Conservation (phyloP, 2,888 invertebrate species). For the Drepanosiphum platanoidis region DNA sequence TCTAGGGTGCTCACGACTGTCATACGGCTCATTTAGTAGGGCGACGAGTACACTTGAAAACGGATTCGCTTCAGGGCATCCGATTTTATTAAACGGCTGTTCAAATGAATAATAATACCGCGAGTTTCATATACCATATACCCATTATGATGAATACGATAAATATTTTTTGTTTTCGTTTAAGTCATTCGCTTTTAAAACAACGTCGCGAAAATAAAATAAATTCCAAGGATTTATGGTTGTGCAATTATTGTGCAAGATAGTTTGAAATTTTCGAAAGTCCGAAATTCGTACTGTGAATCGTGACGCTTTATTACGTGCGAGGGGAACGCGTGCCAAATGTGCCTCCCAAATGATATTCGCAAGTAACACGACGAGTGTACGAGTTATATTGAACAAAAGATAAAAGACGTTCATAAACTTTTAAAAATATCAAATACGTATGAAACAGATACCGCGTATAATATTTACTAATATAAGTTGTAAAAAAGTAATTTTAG, state of each 20-base stretch:
- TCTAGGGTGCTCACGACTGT: slow-evolving; percentile 46
- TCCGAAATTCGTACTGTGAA: too few relatives aligned
- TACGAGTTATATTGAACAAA: too few relatives aligned
- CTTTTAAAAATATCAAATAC: too few relatives aligned
- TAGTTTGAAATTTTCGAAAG: too few relatives aligned
- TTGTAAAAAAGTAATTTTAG: too few relatives aligned
- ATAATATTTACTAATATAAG: too few relatives aligned
- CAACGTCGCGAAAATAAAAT: background rate
- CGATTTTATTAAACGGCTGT: slow-evolving; percentile 35
- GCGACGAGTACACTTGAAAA: slow-evolving; percentile 50
- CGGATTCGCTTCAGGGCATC: slow-evolving; percentile 49
- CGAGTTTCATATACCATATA: background rate
- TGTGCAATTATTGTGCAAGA: background rate
- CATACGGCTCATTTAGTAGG: slow-evolving; percentile 59
- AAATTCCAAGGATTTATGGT: background rate
- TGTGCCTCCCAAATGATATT: too few relatives aligned
- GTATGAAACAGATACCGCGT: too few relatives aligned
- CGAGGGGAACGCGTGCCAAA: too few relatives aligned
- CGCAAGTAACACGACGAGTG: too few relatives aligned
- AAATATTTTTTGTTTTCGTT: background rate
- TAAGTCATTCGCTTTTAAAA: background rate
- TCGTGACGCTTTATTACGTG: too few relatives aligned
- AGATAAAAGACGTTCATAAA: too few relatives aligned
- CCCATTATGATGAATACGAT: background rate
- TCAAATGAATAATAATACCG: slow-evolving; percentile 31